Evolutionary conservation across 2,888 invertebrate species (phyloP), one percentile per base, ranked within the genome.

Genomic region (Amitus sp.): DNA sequence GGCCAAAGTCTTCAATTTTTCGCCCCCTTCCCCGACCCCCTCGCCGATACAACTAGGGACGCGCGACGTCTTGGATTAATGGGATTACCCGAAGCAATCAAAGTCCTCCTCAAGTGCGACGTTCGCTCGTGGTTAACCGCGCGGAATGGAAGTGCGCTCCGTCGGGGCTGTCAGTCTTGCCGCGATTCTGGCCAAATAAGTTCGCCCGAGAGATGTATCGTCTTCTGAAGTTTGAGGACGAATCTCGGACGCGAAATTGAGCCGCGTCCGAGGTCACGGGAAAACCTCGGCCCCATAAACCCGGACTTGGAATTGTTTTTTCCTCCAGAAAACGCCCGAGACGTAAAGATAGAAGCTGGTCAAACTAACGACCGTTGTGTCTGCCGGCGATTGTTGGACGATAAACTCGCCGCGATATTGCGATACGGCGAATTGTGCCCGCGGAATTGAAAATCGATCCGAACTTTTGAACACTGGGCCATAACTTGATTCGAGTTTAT

Each of bases 111-210:
- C 72, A 77, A 79, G 78, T 75, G 77, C 74, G 74, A 75, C 74
- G 77, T 72, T 72, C 68, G 71, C 47, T 34, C 73, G 79, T 74
- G 80, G 79, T 80, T 80, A 80, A 80, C 80, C 80, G 73, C 74
- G 70, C 76, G 78, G 78, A 80, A 80, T 80, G 75, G 80, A 75
- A 75, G 75, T 78, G 74, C 75, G 72, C 74, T 78, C 77, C 80
- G 76, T 71, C 71, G 78, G 79, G 77, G 76, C 20, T 43, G 48
- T 39, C 40, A 42, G 42, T 42, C 42, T 42, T 20, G 10, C 13
- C 12, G 19, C 19, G n/a, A 7, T 46, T 30, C 23, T 28, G 37
- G 37, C 37, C 37, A 37, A 18, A 18, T 10, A 20, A 19, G 30
- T 42, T 9, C 19, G 10, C 42, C 10, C 20, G 42, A 20, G 42